Base-by-base conservation (phyloP, 2,797 vertebrate species). In the Onychomys torridus region DNA sequence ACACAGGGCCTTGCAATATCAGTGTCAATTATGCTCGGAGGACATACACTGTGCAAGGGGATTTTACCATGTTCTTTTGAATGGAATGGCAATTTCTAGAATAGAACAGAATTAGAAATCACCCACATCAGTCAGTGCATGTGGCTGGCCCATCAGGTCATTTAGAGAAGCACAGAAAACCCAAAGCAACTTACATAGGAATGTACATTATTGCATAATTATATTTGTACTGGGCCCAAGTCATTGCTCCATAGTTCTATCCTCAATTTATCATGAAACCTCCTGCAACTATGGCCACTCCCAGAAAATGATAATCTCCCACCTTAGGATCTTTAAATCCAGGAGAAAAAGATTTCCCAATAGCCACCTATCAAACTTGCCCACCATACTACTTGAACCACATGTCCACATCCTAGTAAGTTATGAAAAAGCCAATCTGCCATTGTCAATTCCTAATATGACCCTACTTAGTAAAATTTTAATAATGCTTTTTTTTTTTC, bases 401-500 rank as follows among this genome's bases (percentile, higher is more conserved):
- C 19, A 40, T n/a, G 34, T 2, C 40, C 46, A 43, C 23, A 21
- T 32, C 5, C 40, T 37, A 29, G 37, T 4, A 93, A 82, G 37
- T 59, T 12, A 77, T 55, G 46, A 84, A 92, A 76, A 65, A 14
- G 12, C 3, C 6, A n/a, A 37, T 76, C 27, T 77, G 40, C 19
- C 23, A 92, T 40, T 84, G 87, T 52, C 23, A 21, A 5, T 23
- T 40, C 65, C 73, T 93, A 96, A 25, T 57, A 92, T 17, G 16
- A 75, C 6, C 9, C 6, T 73, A 6, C 17, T 89, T 73, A 91
- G 59, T 43, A 92, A 89, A 79, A 61, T n/a, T 59, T 77, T 81
- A 78, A 86, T 79, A 40, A 84, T 49, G 71, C 52, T 83, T 93
- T n/a, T n/a, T n/a, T n/a, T n/a, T n/a, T n/a, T n/a, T n/a, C n/a